These are phyloP conservation scores for Eristalinus aeneus DNA, from an alignment of 2,888 invertebrate genomes.

Conservation along the genomic window DNA sequence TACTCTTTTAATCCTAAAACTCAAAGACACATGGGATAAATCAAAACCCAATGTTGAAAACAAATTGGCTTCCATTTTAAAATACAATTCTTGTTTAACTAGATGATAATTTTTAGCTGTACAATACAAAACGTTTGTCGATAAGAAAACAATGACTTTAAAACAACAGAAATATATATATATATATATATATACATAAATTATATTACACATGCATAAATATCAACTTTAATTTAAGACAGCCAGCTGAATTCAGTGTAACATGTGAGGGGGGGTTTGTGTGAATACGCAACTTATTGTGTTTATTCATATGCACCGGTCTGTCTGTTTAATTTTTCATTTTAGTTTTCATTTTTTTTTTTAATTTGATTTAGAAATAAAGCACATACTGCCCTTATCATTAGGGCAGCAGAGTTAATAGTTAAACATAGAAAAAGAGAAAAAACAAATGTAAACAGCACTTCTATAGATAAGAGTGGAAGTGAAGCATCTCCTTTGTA, in stretches of 20 bases:
- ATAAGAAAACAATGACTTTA: conserved; percentile 43
- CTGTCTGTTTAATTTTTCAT: conserved; percentile 34
- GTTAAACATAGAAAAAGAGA: not conserved
- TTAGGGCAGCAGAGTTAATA: conserved; percentile 24
- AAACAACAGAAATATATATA: not conserved
- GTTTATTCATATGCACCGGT: conserved; percentile 7
- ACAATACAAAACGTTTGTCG: conserved; percentile 36
- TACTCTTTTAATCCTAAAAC: conserved; percentile 6
- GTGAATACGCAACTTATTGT: conserved; percentile 8
- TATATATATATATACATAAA: conserved; percentile 56
- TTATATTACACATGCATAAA: conserved; percentile 43
- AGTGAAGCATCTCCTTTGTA: conserved; percentile 26
- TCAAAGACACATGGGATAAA: conserved; percentile 8
- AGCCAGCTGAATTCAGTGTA: conserved; percentile 44
- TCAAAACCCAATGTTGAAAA: conserved; percentile 33
- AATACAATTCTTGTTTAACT: conserved; percentile 57
- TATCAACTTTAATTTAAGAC: conserved; percentile 54
- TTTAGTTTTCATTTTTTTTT: conserved; percentile 16
- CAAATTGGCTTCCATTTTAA: conserved; percentile 73
- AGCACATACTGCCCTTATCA: conserved; percentile 32
- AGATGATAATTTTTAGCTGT: conserved; percentile 48
- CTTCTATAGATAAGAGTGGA: conserved; percentile 27
- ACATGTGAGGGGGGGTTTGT: conserved; percentile 21
- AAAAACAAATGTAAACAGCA: conserved; percentile 12
- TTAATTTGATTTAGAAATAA: conserved; percentile 43